phyloP scores from a whole-genome alignment of 92 coral and sea anemone species.

The Porites divaricata region DNA sequence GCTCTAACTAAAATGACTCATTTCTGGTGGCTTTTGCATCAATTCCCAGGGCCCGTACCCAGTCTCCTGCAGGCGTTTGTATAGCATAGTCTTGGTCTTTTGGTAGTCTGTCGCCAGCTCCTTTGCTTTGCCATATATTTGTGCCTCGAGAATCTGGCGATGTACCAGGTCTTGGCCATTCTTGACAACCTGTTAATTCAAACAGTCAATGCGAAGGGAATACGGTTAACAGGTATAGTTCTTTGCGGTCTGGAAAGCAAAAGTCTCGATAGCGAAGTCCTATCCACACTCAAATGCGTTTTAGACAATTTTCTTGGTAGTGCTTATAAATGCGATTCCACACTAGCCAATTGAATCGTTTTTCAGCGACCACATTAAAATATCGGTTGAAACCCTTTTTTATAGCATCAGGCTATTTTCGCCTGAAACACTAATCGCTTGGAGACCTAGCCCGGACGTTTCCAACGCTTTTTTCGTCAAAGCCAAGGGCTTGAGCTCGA shows the following conservation, averaged over 20 bases:
- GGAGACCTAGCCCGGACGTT: no score
- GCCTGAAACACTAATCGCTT: no score
- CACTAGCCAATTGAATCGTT: no score
- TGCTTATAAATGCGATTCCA: no score
- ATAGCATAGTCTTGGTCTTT: constrained; percentile 69
- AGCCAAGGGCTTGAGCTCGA: no score
- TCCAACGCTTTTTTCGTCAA: no score
- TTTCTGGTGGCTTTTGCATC: constrained; percentile 92
- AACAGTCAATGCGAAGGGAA: neutral
- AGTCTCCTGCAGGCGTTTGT: constrained; percentile 60
- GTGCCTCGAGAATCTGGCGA: constrained; percentile 51
- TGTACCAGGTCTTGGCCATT: constrained; percentile 50
- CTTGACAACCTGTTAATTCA: constrained; percentile 49
- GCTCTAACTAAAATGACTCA: constrained; percentile 61
- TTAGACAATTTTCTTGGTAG: no score
- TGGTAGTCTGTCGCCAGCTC: constrained; percentile 75
- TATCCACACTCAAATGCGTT: no score
- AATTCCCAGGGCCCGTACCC: constrained; percentile 86
- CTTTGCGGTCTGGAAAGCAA: neutral
- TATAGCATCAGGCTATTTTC: no score
- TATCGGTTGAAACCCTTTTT: no score
- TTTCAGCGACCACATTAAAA: no score
- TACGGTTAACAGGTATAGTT: neutral
- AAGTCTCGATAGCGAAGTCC: neutral
- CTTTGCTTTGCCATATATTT: constrained; percentile 73